Evolutionary conservation across 2,888 invertebrate species (phyloP).

Genomic region (Crepidodera aurea): DNA sequence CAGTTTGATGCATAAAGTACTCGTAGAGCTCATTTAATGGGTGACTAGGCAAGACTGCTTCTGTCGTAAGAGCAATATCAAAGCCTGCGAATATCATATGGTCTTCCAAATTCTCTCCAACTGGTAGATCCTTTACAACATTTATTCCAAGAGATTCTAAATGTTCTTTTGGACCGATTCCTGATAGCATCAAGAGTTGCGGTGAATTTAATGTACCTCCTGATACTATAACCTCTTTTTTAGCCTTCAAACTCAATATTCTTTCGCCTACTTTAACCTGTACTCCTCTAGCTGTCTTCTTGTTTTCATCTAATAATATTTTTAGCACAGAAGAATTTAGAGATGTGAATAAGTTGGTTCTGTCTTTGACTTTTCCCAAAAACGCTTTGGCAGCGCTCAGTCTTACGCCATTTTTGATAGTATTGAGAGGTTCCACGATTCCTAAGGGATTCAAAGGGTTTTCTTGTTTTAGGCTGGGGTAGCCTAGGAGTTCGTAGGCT

Average conservation of each 20-base stretch:
- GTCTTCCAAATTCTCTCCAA: slow-evolving; percentile 68
- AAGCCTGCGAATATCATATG: slow-evolving; percentile 55
- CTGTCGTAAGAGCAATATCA: neutral
- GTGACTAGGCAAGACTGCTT: slow-evolving; percentile 1
- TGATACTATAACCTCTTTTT: slow-evolving; percentile 71
- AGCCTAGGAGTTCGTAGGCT: slow-evolving; percentile 63
- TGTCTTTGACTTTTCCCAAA: slow-evolving; percentile 63
- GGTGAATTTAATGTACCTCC: slow-evolving; percentile 74
- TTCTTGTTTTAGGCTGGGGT: slow-evolving; percentile 42
- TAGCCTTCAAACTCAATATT: slow-evolving; percentile 56
- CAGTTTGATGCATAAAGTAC: slow-evolving; percentile 64
- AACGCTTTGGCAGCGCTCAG: slow-evolving; percentile 76
- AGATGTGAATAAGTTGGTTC: slow-evolving; percentile 68
- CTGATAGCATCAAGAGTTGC: slow-evolving; percentile 74
- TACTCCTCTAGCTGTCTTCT: slow-evolving; percentile 62
- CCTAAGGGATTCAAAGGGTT: slow-evolving; percentile 51
- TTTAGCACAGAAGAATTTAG: slow-evolving; percentile 66
- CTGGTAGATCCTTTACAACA: slow-evolving; percentile 61
- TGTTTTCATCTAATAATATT: slow-evolving; percentile 60
- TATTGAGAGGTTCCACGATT: slow-evolving; percentile 45
- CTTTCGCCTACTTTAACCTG: slow-evolving; percentile 56
- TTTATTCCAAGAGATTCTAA: slow-evolving; percentile 62
- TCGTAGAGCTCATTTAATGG: slow-evolving; percentile 55
- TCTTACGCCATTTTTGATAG: slow-evolving; percentile 58
- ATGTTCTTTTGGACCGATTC: slow-evolving; percentile 67